phyloP scores from a whole-genome alignment of 1,140 invertebrate genomes.

The Hylaeus anthracinus region DNA sequence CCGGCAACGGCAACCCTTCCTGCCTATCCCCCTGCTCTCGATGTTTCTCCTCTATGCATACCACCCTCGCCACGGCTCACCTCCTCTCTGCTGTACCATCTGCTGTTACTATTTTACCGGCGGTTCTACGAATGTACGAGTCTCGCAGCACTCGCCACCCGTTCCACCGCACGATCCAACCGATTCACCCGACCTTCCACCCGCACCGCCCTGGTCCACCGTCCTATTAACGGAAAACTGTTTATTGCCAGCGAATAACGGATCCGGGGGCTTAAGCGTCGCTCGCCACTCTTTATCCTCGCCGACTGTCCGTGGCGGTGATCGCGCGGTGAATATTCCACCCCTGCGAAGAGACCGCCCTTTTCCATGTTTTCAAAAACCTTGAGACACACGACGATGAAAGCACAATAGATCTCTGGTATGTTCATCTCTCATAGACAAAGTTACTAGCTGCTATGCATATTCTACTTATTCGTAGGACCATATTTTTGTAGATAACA shows the following conservation, averaged over 20 bases:
- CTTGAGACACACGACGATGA: no score
- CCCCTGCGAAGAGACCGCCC: not conserved
- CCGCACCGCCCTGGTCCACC: slow-evolving; percentile 48
- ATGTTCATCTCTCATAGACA: no score
- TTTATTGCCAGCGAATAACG: slow-evolving; percentile 76
- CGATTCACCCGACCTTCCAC: slow-evolving; percentile 1
- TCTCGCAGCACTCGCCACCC: slow-evolving; percentile 61
- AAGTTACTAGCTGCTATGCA: no score
- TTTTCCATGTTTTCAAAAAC: not conserved
- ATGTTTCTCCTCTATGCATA: slow-evolving; percentile 47
- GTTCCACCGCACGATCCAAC: slow-evolving; percentile 43
- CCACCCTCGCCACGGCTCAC: slow-evolving; percentile 46
- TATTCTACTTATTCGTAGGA: no score
- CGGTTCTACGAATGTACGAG: slow-evolving; percentile 75
- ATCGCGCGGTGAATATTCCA: not conserved
- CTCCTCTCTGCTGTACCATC: slow-evolving; percentile 75
- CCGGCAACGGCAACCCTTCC: slow-evolving; percentile 59
- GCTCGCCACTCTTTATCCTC: slow-evolving; percentile 27
- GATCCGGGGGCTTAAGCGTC: slow-evolving; percentile 69
- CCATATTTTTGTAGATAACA: no score
- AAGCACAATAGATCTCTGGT: no score
- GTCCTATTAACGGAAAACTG: slow-evolving; percentile 78
- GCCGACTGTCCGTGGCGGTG: not conserved
- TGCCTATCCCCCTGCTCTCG: slow-evolving; percentile 18
- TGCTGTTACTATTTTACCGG: slow-evolving; percentile 81